Evolutionary conservation across 1,140 invertebrate genomes (phyloP), one percentile per base, ranked within the genome.

Genomic region (Drosophila elegans): DNA sequence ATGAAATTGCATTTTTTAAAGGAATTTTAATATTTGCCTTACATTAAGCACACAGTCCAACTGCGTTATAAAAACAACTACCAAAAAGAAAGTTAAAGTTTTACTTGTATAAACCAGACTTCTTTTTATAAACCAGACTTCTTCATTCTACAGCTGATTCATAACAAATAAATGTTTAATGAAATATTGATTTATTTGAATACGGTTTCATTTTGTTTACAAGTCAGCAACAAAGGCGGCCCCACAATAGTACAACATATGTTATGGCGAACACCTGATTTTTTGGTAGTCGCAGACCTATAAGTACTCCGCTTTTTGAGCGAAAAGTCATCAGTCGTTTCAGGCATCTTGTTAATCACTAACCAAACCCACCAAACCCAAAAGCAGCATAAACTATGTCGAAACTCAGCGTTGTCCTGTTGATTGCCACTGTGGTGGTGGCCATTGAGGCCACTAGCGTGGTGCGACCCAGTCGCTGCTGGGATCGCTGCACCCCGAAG

Each of bases 401-500:
- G 27, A 80, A 82, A 48, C 32, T 79, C 6, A 71, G 46, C 42
- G 34, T 75, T 13, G 16, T 67, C 52, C 46, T 83, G 13, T 41
- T 69, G 27, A 53, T 74, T 6, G 36, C 41, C n/a, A 52, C 52
- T 27, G 6, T 77, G n/a, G 53, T 74, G 60, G 46, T 25, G 1
- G 32, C 52, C 55, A 60, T 77, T 38, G 61, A 78, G 64, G 82
- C 60, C 1, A 21, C 42, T 1, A 38, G 56, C 11, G n/a, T 7
- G 5, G 4, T 1, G 5, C 32, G 3, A n/a, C 44, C 45, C 4
- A 13, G 12, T 0, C 49, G 11, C 0, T 77, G 72, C 13, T 13
- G 49, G 27, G 74, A 72, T 12, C 82, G 78, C 3, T 88, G 83
- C 68, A 48, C 29, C 2, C 3, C 34, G 12, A 45, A 46, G 49